phyloP scores from a whole-genome alignment of 1,140 invertebrate species.

The Papilio glaucus region DNA sequence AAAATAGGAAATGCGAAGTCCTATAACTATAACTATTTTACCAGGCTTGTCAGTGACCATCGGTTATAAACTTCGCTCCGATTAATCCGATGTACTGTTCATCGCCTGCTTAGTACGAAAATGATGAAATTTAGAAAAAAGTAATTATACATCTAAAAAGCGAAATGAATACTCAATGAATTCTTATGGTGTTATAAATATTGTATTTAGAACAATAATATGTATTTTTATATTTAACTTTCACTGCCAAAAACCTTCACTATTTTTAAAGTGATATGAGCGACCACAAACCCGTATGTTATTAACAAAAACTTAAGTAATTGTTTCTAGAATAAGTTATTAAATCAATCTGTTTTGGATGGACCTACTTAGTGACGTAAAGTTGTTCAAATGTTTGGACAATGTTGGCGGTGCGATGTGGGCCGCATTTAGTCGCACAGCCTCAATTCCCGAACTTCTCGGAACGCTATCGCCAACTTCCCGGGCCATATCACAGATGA shows the following conservation, averaged over 20 bases:
- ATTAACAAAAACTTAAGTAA: background rate
- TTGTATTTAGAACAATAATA: background rate
- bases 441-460: background rate
- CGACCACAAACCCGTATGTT: constrained; percentile 25
- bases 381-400: background rate
- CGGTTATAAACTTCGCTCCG: too few relatives aligned
- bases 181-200: background rate
- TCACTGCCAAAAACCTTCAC: constrained; percentile 12
- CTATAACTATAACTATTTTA: too few relatives aligned
- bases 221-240: background rate
- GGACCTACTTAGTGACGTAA: background rate
- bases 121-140: too few relatives aligned
- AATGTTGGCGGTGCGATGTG: background rate
- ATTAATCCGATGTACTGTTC: too few relatives aligned
- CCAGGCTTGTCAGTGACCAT: too few relatives aligned
- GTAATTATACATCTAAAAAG: too few relatives aligned
- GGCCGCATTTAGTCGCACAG: too few relatives aligned
- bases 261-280: background rate
- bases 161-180: too few relatives aligned
- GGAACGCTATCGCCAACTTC: constrained; percentile 27
- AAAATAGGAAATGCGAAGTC: too few relatives aligned
- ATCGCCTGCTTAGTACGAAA: too few relatives aligned
- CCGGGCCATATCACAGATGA: constrained; percentile 15
- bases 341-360: constrained; percentile 28
- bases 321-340: background rate